Conservation (phyloP, 2,888 invertebrate species). For the Aphrophora alni region DNA sequence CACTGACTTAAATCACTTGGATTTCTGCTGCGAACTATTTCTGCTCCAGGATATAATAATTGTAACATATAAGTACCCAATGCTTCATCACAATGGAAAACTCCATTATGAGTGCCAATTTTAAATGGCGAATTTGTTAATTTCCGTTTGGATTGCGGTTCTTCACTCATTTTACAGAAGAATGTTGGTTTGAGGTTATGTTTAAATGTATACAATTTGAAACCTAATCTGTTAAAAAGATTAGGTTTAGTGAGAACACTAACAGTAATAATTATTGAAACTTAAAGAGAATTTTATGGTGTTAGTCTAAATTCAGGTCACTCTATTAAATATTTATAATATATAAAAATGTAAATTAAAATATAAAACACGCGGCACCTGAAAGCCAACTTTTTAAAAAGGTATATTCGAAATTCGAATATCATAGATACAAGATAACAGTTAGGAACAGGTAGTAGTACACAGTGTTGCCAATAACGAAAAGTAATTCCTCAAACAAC, state of each 20-base stretch:
- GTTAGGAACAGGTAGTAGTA: no score
- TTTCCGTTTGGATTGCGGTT: neutral
- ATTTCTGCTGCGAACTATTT: slow-evolving; percentile 71
- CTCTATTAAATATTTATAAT: no score
- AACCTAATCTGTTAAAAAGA: neutral
- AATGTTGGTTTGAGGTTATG: neutral
- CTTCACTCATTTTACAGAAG: neutral
- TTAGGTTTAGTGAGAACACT: neutral
- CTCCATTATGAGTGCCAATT: slow-evolving; percentile 81
- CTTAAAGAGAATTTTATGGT: no score
- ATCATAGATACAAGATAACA: no score
- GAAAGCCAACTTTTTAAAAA: no score
- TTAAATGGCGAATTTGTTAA: slow-evolving; percentile 4
- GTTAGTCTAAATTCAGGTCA: no score
- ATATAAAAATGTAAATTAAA: no score
- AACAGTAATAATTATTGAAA: neutral
- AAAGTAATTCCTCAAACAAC: no score
- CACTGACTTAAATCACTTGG: slow-evolving; percentile 71
- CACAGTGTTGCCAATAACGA: no score
- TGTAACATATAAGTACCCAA: slow-evolving; percentile 93
- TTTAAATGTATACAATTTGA: neutral
- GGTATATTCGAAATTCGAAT: no score
- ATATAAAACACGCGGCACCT: no score
- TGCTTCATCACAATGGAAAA: slow-evolving; percentile 93
- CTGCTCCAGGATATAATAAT: slow-evolving; percentile 78